Conservation (phyloP, 2,797 vertebrate species). For the Aphelocoma californica region DNA sequence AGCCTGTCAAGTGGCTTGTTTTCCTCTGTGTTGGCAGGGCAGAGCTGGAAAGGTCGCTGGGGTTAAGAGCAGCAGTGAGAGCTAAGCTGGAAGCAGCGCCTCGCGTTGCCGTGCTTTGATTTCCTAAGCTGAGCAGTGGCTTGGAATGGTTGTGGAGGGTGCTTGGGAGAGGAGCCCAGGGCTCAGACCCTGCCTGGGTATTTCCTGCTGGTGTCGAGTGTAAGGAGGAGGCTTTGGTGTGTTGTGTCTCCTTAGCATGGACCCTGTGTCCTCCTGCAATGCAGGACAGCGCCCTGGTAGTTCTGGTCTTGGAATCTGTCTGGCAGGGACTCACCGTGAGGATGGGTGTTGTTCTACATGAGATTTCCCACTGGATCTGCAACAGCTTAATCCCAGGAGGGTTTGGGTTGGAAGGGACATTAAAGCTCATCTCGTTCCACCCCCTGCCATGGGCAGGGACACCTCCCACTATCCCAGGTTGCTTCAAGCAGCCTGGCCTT, state of each 20-base stretch:
- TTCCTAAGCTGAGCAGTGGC: background rate
- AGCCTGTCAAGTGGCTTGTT: constrained; percentile 57
- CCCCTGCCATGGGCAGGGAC: accelerated
- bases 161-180: background rate
- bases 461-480: accelerated
- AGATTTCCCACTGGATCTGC: background rate
- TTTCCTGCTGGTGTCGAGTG: accelerated
- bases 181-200: background rate
- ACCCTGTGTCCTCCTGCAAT: accelerated
- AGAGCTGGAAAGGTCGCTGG: background rate
- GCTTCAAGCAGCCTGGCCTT: background rate
- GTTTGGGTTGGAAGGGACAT: background rate
- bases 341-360: background rate
- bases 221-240: background rate
- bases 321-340: accelerated
- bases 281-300: background rate
- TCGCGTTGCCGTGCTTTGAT: background rate
- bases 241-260: background rate
- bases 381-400: background rate
- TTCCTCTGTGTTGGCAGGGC: constrained; percentile 33
- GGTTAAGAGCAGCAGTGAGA: constrained; percentile 36
- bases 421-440: accelerated
- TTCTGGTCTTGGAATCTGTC: accelerated
- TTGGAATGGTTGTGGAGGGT: background rate
- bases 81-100: background rate